Conservation (phyloP, 2,113 vertebrate species). For the Pyxicephalus adspersus region DNA sequence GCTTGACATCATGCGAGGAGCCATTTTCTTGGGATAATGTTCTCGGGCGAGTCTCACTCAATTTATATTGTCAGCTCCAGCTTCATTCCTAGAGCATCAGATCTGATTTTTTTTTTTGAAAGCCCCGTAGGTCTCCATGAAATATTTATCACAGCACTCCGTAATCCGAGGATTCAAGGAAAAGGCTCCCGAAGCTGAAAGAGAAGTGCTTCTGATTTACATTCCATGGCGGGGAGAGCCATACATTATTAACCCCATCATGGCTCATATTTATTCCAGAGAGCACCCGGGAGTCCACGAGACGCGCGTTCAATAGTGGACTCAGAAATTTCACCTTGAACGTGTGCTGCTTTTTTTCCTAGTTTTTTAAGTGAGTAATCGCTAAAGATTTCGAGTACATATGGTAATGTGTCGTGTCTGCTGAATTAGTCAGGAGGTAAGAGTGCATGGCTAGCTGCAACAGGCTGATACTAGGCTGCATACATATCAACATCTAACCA, state of each 20-base stretch:
- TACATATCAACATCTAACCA: too few species aligned
- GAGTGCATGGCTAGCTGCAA: too few species aligned
- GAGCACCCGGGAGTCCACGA: too few species aligned
- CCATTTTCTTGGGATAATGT: not conserved
- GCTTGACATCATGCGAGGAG: not conserved
- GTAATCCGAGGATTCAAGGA: slow-evolving; percentile 25
- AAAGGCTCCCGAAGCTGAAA: not conserved
- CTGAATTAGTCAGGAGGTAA: too few species aligned
- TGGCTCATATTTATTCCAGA: not conserved
- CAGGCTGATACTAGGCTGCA: too few species aligned
- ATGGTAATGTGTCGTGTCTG: too few species aligned
- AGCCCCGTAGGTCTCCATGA: slow-evolving; percentile 24
- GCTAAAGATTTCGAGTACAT: too few species aligned
- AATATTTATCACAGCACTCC: slow-evolving; percentile 12
- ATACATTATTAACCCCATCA: slow-evolving; percentile 26
- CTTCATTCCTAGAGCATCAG: not conserved
- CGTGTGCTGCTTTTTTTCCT: too few species aligned
- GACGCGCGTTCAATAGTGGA: too few species aligned
- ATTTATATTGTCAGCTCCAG: not conserved
- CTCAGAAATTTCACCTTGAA: too few species aligned
- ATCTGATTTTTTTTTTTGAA: not conserved
- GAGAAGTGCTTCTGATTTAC: not conserved
- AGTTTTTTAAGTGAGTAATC: too few species aligned
- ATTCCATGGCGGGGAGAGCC: not conserved
- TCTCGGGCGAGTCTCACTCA: not conserved